Evolutionary conservation across 1,140 invertebrate species (phyloP).

Genomic region (Hermetia illucens): DNA sequence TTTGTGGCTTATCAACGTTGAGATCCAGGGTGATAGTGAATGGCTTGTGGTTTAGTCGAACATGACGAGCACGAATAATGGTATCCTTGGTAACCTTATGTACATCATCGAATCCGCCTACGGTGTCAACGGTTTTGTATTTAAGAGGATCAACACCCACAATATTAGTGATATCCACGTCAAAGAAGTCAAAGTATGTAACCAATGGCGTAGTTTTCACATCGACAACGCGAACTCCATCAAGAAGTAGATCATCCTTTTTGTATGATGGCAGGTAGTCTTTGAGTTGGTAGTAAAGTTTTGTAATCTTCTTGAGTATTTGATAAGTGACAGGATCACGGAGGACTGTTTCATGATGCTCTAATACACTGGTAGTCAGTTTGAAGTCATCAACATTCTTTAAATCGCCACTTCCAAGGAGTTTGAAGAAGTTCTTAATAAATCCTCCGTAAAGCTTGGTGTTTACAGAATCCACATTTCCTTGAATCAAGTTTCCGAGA

Average conservation of each 20-base stretch:
- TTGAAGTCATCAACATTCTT: slow-evolving; percentile 13
- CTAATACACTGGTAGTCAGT: slow-evolving; percentile 28
- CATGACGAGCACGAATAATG: slow-evolving; percentile 28
- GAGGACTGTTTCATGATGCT: slow-evolving; percentile 40
- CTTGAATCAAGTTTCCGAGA: slow-evolving; percentile 37
- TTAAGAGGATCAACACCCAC: slow-evolving; percentile 31
- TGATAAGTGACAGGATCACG: slow-evolving; percentile 53
- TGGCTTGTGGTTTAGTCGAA: slow-evolving; percentile 46
- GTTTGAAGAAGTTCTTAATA: too few relatives aligned
- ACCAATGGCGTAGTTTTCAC: slow-evolving; percentile 45
- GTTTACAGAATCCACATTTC: slow-evolving; percentile 32
- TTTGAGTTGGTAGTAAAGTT: slow-evolving; percentile 37
- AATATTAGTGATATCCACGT: slow-evolving; percentile 50
- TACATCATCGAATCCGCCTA: slow-evolving; percentile 1
- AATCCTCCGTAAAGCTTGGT: too few relatives aligned
- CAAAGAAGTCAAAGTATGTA: slow-evolving; percentile 57
- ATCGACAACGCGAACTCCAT: slow-evolving; percentile 44
- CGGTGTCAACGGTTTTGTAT: too few relatives aligned
- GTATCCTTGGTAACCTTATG: slow-evolving; percentile 19
- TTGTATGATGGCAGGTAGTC: slow-evolving; percentile 40
- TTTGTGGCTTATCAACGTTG: slow-evolving; percentile 32
- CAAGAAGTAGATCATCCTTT: slow-evolving; percentile 40
- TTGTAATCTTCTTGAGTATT: slow-evolving; percentile 38
- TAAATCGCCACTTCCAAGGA: slow-evolving; percentile 23
- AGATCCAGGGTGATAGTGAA: slow-evolving; percentile 41